A percentile compares a stretch with the other conserved stretches of the same genome.
phyloP scores from a whole-genome alignment of 2,888 invertebrate genomes.

The Chouioia cunea region DNA sequence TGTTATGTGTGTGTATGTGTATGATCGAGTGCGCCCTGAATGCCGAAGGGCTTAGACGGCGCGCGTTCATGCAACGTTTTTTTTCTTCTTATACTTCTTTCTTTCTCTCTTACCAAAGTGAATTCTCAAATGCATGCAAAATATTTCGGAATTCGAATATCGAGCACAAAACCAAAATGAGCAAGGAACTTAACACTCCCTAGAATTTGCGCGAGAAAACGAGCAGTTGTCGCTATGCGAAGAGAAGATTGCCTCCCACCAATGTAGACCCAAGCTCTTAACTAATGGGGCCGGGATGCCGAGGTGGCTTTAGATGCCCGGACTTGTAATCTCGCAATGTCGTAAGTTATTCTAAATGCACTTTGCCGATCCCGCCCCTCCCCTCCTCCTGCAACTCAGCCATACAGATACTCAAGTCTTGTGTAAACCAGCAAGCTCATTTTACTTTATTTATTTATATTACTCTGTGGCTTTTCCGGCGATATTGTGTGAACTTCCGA shows the following conservation, averaged over 20 bases:
- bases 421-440: slow-evolving; percentile 17
- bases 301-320: slow-evolving; percentile 62
- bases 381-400: background rate
- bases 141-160: no score
- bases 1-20: slow-evolving; percentile 61
- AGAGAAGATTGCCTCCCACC: background rate
- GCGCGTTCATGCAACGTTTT: slow-evolving; percentile 48
- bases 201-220: background rate
- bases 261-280: slow-evolving; percentile 63
- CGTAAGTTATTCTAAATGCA: slow-evolving; percentile 68
- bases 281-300: slow-evolving; percentile 60
- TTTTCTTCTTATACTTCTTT: no score
- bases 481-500: background rate
- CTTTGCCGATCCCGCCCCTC: slow-evolving; percentile 47
- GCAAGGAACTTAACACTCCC: no score
- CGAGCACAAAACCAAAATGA: no score
- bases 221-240: background rate
- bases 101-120: no score
- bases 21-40: slow-evolving; percentile 65
- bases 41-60: slow-evolving; percentile 65
- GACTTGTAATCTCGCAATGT: slow-evolving; percentile 68
- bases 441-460: slow-evolving; percentile 41
- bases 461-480: slow-evolving; percentile 7
- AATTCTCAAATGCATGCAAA: no score
- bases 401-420: slow-evolving; percentile 8